Percentiles rank a stretch among this genome's conserved stretches.
Evolutionary conservation across 2,113 vertebrate species (phyloP).

Genomic region (Haliaeetus leucogaster): DNA sequence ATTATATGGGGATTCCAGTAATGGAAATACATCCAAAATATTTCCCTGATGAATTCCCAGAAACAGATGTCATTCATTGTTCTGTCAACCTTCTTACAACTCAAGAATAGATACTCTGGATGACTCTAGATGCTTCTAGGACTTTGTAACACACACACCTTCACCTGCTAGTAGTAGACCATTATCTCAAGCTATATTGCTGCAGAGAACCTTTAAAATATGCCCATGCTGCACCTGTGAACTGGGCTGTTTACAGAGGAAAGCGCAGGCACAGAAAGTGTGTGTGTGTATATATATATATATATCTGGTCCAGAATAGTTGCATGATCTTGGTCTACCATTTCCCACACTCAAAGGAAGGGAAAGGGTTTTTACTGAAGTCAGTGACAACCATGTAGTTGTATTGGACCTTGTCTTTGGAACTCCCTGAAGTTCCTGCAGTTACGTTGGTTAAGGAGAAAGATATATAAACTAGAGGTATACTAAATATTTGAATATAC

Average conservation of each 20-base stretch:
- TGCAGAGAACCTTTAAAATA: background rate
- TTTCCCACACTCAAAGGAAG: background rate
- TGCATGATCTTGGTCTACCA: background rate
- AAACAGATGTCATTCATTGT: background rate
- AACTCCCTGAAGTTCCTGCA: background rate
- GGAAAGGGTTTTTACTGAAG: background rate
- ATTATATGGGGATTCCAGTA: background rate
- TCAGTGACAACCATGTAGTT: background rate
- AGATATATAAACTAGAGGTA: background rate
- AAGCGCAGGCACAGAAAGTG: background rate
- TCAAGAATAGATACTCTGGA: background rate
- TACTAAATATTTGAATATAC: background rate
- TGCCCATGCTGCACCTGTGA: background rate
- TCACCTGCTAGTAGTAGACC: background rate
- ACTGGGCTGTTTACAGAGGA: background rate
- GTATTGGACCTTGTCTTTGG: background rate
- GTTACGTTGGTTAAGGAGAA: background rate
- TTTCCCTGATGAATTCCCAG: background rate
- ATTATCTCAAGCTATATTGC: background rate
- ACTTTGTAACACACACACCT: background rate
- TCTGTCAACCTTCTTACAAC: background rate
- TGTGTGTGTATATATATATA: too few relatives aligned
- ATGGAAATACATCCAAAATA: background rate
- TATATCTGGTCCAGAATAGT: background rate
- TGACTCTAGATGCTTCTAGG: background rate